Evolutionary conservation across 2,888 invertebrate genomes (phyloP).

Genomic region (Helleia helle): DNA sequence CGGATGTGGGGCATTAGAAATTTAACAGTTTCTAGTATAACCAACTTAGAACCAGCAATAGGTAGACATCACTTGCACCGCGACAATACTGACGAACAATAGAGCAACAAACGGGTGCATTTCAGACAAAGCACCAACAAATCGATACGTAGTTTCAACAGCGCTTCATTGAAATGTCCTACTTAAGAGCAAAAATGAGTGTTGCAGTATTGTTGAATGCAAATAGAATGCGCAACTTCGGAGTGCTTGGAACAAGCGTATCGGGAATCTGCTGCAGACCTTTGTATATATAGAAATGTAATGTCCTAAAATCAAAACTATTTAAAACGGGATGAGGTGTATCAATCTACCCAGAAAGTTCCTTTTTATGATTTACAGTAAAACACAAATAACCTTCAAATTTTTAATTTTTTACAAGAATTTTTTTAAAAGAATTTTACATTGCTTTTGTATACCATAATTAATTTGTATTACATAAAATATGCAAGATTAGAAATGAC

Average conservation of each 20-base stretch:
- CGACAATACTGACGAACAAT: slow-evolving; percentile 21
- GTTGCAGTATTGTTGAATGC: slow-evolving; percentile 47
- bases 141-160: slow-evolving; percentile 25
- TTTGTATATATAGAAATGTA: slow-evolving; percentile 12
- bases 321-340: too few relatives aligned
- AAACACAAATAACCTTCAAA: too few relatives aligned
- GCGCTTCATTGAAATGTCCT: slow-evolving; percentile 32
- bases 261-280: slow-evolving; percentile 27
- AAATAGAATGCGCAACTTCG: slow-evolving; percentile 57
- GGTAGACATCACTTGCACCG: slow-evolving; percentile 15
- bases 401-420: too few relatives aligned
- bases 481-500: too few relatives aligned
- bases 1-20: too few relatives aligned
- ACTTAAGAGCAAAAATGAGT: slow-evolving; percentile 53
- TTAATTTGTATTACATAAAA: too few relatives aligned
- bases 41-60: not conserved
- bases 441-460: too few relatives aligned
- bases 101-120: slow-evolving; percentile 21
- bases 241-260: slow-evolving; percentile 48
- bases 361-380: too few relatives aligned
- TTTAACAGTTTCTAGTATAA: not conserved
- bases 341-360: too few relatives aligned
- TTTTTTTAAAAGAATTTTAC: too few relatives aligned
- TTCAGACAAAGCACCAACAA: slow-evolving; percentile 25
- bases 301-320: too few relatives aligned